These are phyloP conservation scores for Hippocampus comes DNA, from an alignment of 2,113 vertebrate genomes.

Conservation along the genomic window DNA sequence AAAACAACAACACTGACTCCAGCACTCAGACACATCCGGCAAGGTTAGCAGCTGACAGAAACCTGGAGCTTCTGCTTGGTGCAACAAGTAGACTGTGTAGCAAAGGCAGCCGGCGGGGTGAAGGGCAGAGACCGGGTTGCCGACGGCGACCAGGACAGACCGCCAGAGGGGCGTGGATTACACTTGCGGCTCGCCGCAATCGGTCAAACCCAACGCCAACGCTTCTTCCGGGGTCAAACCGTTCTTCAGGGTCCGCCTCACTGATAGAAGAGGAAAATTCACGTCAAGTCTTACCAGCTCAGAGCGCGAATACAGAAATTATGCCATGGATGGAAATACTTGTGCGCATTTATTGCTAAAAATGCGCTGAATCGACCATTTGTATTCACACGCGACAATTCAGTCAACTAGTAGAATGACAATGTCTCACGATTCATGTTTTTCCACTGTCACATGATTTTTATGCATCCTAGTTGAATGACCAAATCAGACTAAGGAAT, in stretches of 20 bases:
- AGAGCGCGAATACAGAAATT: too few relatives aligned
- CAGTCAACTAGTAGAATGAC: too few relatives aligned
- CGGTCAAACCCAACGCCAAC: slow-evolving; percentile 83
- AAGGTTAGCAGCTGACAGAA: slow-evolving; percentile 36
- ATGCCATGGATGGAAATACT: too few relatives aligned
- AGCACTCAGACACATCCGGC: slow-evolving; percentile 44
- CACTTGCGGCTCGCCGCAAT: slow-evolving; percentile 81
- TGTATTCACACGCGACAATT: background rate
- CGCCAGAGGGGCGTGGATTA: slow-evolving; percentile 43
- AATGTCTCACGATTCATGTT: too few relatives aligned
- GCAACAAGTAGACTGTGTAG: slow-evolving; percentile 9
- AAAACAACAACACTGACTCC: slow-evolving; percentile 14
- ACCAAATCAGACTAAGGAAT: too few relatives aligned
- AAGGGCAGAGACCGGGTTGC: slow-evolving; percentile 16
- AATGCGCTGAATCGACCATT: too few relatives aligned
- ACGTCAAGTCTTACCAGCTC: background rate
- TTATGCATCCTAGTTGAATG: too few relatives aligned
- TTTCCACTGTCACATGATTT: too few relatives aligned
- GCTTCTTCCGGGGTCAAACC: slow-evolving; percentile 91
- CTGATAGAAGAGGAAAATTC: slow-evolving; percentile 55
- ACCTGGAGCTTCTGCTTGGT: slow-evolving; percentile 19
- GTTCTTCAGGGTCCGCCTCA: slow-evolving; percentile 89
- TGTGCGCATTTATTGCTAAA: too few relatives aligned
- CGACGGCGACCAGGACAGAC: background rate
- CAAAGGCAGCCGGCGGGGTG: slow-evolving; percentile 16